Conservation (phyloP, 2,113 vertebrate genomes). For the Penelope pileata region DNA sequence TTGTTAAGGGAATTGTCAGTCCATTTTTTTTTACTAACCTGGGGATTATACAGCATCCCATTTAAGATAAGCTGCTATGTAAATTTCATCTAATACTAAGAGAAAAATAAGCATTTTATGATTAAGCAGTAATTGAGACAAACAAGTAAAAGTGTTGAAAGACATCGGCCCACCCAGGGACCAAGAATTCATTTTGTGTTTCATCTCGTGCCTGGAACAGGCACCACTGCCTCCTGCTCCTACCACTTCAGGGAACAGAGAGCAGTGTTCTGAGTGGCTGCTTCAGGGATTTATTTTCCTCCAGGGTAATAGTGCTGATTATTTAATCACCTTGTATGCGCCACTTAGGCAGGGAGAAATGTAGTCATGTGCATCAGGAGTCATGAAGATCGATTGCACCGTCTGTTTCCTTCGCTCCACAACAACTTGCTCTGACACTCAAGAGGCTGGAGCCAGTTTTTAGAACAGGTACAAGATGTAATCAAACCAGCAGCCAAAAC, state of each 20-base stretch:
- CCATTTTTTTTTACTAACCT: neutral
- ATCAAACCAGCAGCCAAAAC: conserved; percentile 7
- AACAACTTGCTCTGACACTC: conserved; percentile 32
- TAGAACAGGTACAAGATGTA: neutral
- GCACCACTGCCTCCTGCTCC: neutral
- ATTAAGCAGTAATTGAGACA: neutral
- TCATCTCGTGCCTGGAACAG: neutral
- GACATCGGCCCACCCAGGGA: neutral
- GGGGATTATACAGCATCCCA: neutral
- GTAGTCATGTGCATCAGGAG: conserved; percentile 71
- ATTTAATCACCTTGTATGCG: conserved; percentile 71
- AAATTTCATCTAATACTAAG: neutral
- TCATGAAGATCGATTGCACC: conserved; percentile 70
- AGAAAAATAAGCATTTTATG: neutral
- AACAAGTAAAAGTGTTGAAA: neutral
- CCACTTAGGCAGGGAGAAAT: conserved; percentile 65
- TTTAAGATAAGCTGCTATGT: neutral
- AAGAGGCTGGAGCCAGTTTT: conserved; percentile 1
- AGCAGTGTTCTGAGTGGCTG: neutral
- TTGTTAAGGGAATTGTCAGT: neutral
- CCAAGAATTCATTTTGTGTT: neutral
- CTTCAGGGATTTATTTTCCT: conserved; percentile 66
- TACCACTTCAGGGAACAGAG: neutral
- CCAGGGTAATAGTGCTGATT: conserved; percentile 65
- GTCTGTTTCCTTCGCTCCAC: conserved; percentile 56